These are phyloP conservation scores for Pasiphila rectangulata DNA, from an alignment of 2,888 invertebrate species.

Conservation along the genomic window DNA sequence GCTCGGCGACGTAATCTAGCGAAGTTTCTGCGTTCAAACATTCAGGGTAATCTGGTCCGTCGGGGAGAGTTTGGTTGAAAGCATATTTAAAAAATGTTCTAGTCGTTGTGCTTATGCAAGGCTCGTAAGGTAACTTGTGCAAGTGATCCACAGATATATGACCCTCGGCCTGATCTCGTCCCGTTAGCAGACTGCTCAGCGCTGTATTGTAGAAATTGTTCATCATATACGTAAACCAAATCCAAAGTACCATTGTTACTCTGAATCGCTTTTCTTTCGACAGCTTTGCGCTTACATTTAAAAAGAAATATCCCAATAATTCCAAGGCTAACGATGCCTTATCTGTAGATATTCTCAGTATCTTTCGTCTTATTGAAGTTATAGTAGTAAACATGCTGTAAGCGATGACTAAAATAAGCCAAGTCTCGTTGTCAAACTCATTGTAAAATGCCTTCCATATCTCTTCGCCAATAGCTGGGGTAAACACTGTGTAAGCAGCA, in stretches of 20 bases:
- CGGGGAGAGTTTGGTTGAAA: conserved; percentile 47
- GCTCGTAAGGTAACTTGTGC: conserved; percentile 39
- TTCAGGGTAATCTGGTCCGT: conserved; percentile 32
- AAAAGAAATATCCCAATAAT: conserved; percentile 53
- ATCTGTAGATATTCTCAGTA: conserved; percentile 29
- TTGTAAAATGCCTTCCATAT: conserved; percentile 52
- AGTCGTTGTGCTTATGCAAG: conserved; percentile 47
- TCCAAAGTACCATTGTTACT: conserved; percentile 49
- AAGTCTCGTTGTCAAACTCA: conserved; percentile 47
- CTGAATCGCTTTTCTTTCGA: conserved; percentile 41
- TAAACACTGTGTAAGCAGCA: conserved; percentile 42
- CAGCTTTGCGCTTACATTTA: conserved; percentile 42
- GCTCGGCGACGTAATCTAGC: conserved; percentile 43
- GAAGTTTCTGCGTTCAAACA: conserved; percentile 40
- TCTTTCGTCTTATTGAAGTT: conserved; percentile 24
- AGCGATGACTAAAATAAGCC: conserved; percentile 47
- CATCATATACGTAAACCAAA: conserved; percentile 59
- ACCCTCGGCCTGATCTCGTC: conserved; percentile 38
- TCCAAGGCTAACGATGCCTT: conserved; percentile 39
- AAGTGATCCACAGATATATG: conserved; percentile 38
- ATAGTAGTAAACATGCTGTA: conserved; percentile 36
- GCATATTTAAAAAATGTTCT: conserved; percentile 44
- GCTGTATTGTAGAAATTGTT: conserved; percentile 57
- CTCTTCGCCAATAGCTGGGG: conserved; percentile 39
- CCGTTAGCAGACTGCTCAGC: conserved; percentile 51